Conservation (phyloP, 1,140 invertebrate genomes). For the Semibalanus balanoides region DNA sequence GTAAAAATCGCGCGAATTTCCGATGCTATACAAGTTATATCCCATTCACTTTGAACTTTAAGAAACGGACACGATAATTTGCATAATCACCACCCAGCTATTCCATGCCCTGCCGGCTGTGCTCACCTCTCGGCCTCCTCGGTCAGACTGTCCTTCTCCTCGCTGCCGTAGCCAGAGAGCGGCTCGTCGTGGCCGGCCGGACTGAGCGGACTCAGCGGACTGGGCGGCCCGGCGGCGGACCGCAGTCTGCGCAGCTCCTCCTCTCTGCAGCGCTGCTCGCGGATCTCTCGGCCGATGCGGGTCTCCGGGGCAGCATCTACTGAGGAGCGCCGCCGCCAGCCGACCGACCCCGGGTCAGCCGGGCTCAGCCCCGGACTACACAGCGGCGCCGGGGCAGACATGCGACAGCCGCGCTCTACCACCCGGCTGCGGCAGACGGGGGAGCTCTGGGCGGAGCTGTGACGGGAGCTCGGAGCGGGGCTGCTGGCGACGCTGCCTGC, state of each 20-base stretch:
- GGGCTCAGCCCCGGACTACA: too few relatives aligned
- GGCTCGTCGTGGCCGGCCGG: not conserved
- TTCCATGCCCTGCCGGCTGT: too few relatives aligned
- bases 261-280: conserved; percentile 34
- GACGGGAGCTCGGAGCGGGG: not conserved
- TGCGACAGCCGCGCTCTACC: not conserved
- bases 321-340: not conserved
- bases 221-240: conserved; percentile 8
- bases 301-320: conserved; percentile 25
- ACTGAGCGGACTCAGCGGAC: too few relatives aligned
- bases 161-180: conserved; percentile 6
- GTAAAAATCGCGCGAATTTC: too few relatives aligned
- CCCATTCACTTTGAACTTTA: too few relatives aligned
- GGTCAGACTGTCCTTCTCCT: conserved; percentile 16
- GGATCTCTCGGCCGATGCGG: conserved; percentile 34
- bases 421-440: too few relatives aligned
- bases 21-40: too few relatives aligned
- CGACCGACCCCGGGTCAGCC: not conserved
- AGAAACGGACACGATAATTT: too few relatives aligned
- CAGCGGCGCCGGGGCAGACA: too few relatives aligned
- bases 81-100: too few relatives aligned
- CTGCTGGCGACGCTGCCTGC: not conserved
- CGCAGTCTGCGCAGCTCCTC: conserved; percentile 30
- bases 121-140: conserved; percentile 14
- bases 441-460: too few relatives aligned